Evolutionary conservation across 2,888 invertebrate species (phyloP).

Genomic region (Apamea crenata): DNA sequence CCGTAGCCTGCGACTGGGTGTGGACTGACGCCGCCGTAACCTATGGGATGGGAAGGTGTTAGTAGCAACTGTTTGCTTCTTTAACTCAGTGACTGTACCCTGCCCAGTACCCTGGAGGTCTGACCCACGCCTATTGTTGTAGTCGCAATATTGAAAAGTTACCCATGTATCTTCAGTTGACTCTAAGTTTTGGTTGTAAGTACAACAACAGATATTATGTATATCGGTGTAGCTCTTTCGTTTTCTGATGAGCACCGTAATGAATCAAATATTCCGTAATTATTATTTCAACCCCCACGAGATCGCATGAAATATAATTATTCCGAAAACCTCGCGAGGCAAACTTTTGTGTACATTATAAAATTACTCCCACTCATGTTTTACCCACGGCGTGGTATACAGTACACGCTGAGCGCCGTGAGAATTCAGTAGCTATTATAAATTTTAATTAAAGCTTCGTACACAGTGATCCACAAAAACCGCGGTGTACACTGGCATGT

Average conservation of each 20-base stretch:
- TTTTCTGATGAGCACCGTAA: slow-evolving; percentile 21
- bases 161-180: neutral
- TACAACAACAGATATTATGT: neutral
- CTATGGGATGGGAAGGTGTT: slow-evolving; percentile 81
- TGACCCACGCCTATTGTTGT: neutral
- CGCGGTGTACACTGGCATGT: slow-evolving; percentile 64
- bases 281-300: slow-evolving; percentile 50
- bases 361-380: slow-evolving; percentile 63
- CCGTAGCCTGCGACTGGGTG: slow-evolving; percentile 94
- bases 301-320: slow-evolving; percentile 61
- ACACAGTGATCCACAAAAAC: slow-evolving; percentile 71
- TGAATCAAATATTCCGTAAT: slow-evolving; percentile 44
- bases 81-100: neutral
- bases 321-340: slow-evolving; percentile 57
- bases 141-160: neutral
- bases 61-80: neutral
- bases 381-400: slow-evolving; percentile 51
- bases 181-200: slow-evolving; percentile 9
- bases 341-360: slow-evolving; percentile 67
- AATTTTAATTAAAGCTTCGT: slow-evolving; percentile 74
- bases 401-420: slow-evolving; percentile 62
- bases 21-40: slow-evolving; percentile 95
- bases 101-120: neutral
- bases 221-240: slow-evolving; percentile 13
- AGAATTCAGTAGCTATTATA: slow-evolving; percentile 68